These are phyloP conservation scores for Bugulina stolonifera DNA, from an alignment of 2,888 invertebrate genomes.

Conservation along the genomic window DNA sequence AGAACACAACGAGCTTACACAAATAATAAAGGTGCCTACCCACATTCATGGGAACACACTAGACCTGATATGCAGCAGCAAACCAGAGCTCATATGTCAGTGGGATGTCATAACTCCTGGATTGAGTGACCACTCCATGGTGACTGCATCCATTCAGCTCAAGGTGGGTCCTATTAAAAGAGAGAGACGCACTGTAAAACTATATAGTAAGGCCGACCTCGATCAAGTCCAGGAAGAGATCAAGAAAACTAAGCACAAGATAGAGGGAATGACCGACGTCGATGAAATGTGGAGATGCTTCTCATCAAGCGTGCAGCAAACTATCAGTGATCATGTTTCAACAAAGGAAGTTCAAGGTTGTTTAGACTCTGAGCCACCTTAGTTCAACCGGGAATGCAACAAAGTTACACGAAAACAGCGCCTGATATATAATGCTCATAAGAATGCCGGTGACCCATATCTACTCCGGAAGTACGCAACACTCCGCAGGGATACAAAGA, in stretches of 20 bases:
- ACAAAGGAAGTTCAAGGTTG: not conserved
- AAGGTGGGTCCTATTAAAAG: not conserved
- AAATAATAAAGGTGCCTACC: not conserved
- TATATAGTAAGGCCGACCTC: not conserved
- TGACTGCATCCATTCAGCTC: not conserved
- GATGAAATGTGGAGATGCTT: constrained; percentile 2
- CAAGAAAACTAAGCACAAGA: not conserved
- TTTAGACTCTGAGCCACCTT: not conserved
- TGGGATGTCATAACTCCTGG: not conserved
- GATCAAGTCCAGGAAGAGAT: not conserved
- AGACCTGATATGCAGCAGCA: not conserved
- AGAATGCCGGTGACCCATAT: not conserved
- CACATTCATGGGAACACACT: constrained; percentile 13
- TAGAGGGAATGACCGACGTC: not conserved
- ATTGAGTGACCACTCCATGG: constrained; percentile 3
- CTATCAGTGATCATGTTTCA: constrained; percentile 9
- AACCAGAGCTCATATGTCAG: not conserved
- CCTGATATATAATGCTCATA: not conserved
- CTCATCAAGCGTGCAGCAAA: not conserved
- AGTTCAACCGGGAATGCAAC: not conserved
- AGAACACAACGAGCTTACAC: not conserved
- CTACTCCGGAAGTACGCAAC: not conserved
- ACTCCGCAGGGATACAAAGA: constrained; percentile 1
- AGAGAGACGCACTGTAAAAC: not conserved
- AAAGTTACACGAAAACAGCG: not conserved